Evolutionary conservation across 2,113 vertebrate species (phyloP).

Genomic region (Monarcha castaneiventris): DNA sequence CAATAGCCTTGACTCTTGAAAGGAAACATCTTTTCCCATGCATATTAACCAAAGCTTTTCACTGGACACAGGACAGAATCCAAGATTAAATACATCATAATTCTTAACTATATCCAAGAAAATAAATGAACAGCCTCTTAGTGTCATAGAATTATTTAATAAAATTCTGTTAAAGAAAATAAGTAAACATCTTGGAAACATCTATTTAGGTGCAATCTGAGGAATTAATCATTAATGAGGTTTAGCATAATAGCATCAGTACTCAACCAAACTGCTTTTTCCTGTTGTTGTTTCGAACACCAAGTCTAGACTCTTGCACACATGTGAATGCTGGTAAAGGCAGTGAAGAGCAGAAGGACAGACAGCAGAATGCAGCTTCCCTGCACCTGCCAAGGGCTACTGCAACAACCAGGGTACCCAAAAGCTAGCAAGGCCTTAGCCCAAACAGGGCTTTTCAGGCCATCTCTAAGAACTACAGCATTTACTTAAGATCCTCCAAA

Average conservation of each 20-base stretch:
- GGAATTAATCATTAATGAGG: not conserved
- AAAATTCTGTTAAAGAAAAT: not conserved
- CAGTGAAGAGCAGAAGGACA: not conserved
- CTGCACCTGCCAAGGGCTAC: not conserved
- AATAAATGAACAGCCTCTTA: not conserved
- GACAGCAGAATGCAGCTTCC: not conserved
- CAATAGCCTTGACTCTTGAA: not conserved
- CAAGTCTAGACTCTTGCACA: not conserved
- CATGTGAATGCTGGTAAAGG: not conserved
- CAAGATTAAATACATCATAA: not conserved
- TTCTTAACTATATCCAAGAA: not conserved
- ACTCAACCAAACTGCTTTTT: not conserved
- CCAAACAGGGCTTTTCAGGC: not conserved
- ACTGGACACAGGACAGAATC: not conserved
- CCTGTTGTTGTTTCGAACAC: not conserved
- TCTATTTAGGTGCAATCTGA: not conserved
- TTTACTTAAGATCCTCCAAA: not conserved
- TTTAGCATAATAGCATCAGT: not conserved
- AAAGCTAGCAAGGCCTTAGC: not conserved
- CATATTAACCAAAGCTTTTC: not conserved
- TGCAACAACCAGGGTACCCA: not conserved
- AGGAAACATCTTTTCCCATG: not conserved
- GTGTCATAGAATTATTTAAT: not conserved
- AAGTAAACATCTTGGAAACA: not conserved
- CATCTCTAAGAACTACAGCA: not conserved